phyloP scores from a whole-genome alignment of 2,797 vertebrate species.

The Sebastes flavidus region DNA sequence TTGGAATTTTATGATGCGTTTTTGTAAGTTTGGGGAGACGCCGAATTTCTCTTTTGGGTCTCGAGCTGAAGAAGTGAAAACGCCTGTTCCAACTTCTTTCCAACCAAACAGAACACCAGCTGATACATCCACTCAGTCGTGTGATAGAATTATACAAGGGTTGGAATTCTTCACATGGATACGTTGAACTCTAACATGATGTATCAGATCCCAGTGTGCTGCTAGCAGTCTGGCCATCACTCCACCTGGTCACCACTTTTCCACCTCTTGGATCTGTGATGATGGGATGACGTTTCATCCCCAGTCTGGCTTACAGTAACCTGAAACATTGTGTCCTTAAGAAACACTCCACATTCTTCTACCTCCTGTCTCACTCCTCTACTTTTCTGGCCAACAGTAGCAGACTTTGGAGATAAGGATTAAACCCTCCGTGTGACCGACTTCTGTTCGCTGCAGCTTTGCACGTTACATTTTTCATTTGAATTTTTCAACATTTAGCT shows the following conservation, averaged over 20 bases:
- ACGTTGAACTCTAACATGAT: not conserved
- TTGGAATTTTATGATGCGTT: not conserved
- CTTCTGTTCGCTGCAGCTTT: not conserved
- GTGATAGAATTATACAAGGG: not conserved
- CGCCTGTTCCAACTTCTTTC: too few species aligned
- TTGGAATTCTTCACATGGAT: not conserved
- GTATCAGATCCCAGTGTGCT: not conserved
- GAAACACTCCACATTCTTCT: not conserved
- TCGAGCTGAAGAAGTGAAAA: too few species aligned
- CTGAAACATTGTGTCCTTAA: not conserved
- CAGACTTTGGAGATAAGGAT: not conserved
- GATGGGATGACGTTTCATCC: not conserved
- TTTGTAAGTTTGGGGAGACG: not conserved
- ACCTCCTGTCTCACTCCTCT: too few species aligned
- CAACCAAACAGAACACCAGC: not conserved
- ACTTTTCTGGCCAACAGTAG: not conserved
- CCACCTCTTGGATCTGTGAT: not conserved
- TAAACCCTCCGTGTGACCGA: not conserved
- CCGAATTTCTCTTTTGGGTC: not conserved
- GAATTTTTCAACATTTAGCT: too few species aligned
- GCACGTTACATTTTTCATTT: too few species aligned
- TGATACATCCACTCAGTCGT: not conserved
- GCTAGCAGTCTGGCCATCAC: not conserved
- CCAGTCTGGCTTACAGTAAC: not conserved
- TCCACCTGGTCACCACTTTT: not conserved